Conservation (phyloP, 2,888 invertebrate genomes). For the Trisateles emortualis region DNA sequence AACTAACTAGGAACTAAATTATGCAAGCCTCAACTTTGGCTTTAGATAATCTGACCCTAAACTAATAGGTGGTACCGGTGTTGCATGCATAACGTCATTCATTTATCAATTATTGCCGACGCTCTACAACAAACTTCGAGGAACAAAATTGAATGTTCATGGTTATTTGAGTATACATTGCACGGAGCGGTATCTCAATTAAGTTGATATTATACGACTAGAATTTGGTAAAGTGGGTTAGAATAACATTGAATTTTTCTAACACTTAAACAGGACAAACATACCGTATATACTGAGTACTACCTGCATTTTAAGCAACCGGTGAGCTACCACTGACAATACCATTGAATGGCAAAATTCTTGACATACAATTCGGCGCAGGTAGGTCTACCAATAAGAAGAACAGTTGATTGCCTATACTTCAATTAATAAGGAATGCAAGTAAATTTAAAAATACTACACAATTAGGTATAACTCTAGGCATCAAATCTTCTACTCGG, state of each 20-base stretch:
- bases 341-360: too few relatives aligned
- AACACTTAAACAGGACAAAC: too few relatives aligned
- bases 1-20: conserved; percentile 56
- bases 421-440: too few relatives aligned
- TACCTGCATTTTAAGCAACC: too few relatives aligned
- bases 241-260: too few relatives aligned
- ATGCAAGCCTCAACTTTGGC: conserved; percentile 55
- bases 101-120: conserved; percentile 46
- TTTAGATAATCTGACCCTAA: conserved; percentile 53
- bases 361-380: too few relatives aligned
- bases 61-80: conserved; percentile 49
- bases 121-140: conserved; percentile 38
- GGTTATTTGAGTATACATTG: conserved; percentile 24
- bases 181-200: conserved; percentile 11
- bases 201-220: conserved; percentile 9
- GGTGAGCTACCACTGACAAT: too few relatives aligned
- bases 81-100: conserved; percentile 49
- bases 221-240: conserved; percentile 5
- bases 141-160: conserved; percentile 39
- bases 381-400: too few relatives aligned
- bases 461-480: not conserved
- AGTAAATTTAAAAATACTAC: too few relatives aligned
- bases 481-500: too few relatives aligned
- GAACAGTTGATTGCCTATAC: too few relatives aligned
- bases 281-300: too few relatives aligned